Evolutionary conservation across 2,113 vertebrate genomes (phyloP), one percentile per base, ranked within the genome.

Genomic region (Takifugu bimaculatus): DNA sequence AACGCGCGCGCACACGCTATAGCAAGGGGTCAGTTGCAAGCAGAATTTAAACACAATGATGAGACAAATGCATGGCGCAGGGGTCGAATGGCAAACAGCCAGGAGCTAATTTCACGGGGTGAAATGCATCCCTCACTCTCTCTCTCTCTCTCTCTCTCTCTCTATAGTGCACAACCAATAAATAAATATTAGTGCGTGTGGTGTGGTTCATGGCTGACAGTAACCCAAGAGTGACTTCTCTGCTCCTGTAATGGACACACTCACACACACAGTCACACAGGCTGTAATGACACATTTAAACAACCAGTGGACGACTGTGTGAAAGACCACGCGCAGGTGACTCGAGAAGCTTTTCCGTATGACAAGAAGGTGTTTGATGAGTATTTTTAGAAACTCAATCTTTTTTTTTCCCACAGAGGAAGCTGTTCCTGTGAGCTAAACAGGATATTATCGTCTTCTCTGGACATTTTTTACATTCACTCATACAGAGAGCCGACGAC

Each of bases 251-350:
- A 82, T 84, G 59, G 69, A 70, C 72, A 70, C 80, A 70, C 69
- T 51, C 72, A 70, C 60, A 67, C 44, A 80, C 56, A 47, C 69
- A 57, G 58, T 71, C 64, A 65, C 70, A 77, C 20, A 50, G 61
- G 51, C 83, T 74, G 77, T 86, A 88, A 88, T 90, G 81, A 89
- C 72, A 88, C 71, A 60, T 85, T 70, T 65, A 53, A 65, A 60
- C 65, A 73, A 65, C 52, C 62, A 71, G 29, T 57, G 53, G 73
- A 68, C 70, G 63, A 61, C 70, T 75, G 63, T 68, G 79, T 79
- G 64, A 70, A 75, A 72, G 61, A 56, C 27, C 45, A 6, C 35
- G n/a, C 55, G 49, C 13, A 3, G 45, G 15, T 13, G 5, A n/a
- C n/a, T n/a, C n/a, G n/a, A n/a, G n/a, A 11, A 14, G 45, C 13